Base-by-base conservation (phyloP, 2,888 invertebrate species). In the Emesis furor region DNA sequence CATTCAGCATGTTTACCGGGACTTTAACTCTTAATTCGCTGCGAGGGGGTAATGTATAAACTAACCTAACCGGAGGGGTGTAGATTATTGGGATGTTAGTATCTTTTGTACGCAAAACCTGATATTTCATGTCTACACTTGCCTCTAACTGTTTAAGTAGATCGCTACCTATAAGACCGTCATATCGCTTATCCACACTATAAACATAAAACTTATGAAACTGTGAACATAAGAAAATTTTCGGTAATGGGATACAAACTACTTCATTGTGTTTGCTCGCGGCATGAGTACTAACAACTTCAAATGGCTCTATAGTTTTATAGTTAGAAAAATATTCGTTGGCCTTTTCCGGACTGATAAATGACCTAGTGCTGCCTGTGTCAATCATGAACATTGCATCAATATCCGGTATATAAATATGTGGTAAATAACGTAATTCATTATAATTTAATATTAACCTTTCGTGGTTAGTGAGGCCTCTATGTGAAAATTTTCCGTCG, bases 271-370 rank as follows among this genome's bases (percentile, higher is more conserved):
- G 87, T 51, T 7, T 42, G 51, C 86, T 87, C 7, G 59, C n/a
- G 1, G 81, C 85, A 74, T 87, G 87, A 0, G 88, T 85, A 24
- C 86, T 87, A 14, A 87, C 62, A 8, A 86, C 85, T 10, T 76
- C 37, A 59, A 88, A 86, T 37, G 79, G 73, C 73, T 88, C 83
- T n/a, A 67, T 17, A 14, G 32, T 42, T 59, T 39, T 78, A 74
- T 65, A 62, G 5, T 74, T 7, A 30, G 35, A 10, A 37, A 79
- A 86, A 79, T 75, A 81, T 32, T 81, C 14, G 59, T 83, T 14
- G 4, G 81, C 82, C 14, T 68, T 84, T 55, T 65, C 7, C 3
- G 81, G 78, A 62, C 81, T 80, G 42, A 84, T 67, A 67, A 86
- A 86, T 7, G 80, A 85, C 24, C 88, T n/a, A 1, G 76, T 73